A percentile compares a stretch with the other conserved stretches of the same genome.
These are phyloP conservation scores for Tetragnatha versicolor DNA, from an alignment of 1,140 invertebrate species.

Conservation along the genomic window DNA sequence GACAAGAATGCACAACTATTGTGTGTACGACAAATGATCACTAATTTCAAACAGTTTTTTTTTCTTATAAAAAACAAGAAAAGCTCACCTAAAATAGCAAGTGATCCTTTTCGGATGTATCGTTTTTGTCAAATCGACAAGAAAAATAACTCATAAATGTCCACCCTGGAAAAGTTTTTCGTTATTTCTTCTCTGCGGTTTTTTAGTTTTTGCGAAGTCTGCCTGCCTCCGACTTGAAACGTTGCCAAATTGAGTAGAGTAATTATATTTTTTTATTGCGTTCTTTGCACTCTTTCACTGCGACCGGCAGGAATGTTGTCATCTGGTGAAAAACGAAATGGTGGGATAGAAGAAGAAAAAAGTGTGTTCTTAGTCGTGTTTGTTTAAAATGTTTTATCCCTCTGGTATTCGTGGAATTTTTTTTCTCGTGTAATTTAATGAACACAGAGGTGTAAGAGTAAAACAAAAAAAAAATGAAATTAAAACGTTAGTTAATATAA, in stretches of 20 bases:
- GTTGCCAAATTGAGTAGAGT: conserved; percentile 38
- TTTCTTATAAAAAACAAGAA: background rate
- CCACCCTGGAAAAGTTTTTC: conserved; percentile 18
- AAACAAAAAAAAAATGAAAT: conserved; percentile 7
- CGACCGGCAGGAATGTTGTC: conserved; percentile 33
- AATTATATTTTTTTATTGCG: conserved; percentile 32
- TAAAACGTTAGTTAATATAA: conserved; percentile 30
- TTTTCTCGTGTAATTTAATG: conserved; percentile 33
- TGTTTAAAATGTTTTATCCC: conserved; percentile 22
- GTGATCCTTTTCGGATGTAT: background rate
- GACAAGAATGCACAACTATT: conserved; percentile 7
- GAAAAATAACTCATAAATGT: conserved; percentile 34
- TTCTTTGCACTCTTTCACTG: conserved; percentile 23
- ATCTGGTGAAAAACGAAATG: conserved; percentile 21
- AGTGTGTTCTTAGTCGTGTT: background rate
- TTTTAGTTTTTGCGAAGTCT: background rate
- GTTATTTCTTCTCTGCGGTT: background rate
- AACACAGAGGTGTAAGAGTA: background rate
- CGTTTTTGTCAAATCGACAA: conserved; percentile 6
- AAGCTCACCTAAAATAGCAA: conserved; percentile 1
- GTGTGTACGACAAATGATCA: conserved; percentile 17
- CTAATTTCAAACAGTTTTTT: conserved; percentile 11
- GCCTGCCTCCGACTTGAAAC: background rate
- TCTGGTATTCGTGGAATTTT: conserved; percentile 26
- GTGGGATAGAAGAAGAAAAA: background rate